These are phyloP conservation scores for Lytechinus pictus DNA, from an alignment of 35 echinoderm and acorn worm genomes.

Conservation along the genomic window DNA sequence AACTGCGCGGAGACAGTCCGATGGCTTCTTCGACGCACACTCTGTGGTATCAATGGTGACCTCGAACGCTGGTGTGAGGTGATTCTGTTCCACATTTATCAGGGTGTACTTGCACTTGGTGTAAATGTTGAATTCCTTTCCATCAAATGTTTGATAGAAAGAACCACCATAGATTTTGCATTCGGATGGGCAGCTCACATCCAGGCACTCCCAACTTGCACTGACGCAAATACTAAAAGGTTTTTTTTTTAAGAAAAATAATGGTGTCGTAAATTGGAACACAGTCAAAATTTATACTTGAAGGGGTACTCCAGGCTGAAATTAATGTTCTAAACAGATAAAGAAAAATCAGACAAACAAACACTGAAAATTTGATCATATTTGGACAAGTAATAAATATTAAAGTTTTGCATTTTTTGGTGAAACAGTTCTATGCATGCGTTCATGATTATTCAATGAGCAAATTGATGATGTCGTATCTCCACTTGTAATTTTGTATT, in stretches of 20 bases:
- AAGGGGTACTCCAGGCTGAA: too few relatives aligned
- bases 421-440: too few relatives aligned
- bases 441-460: too few relatives aligned
- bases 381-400: too few relatives aligned
- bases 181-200: neutral
- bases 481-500: too few relatives aligned
- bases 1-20: neutral
- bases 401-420: too few relatives aligned
- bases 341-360: too few relatives aligned
- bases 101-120: constrained; percentile 44
- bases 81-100: neutral
- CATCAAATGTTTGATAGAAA: neutral
- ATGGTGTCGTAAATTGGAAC: neutral
- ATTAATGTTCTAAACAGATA: neutral
- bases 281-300: neutral
- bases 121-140: constrained; percentile 12
- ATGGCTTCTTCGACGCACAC: neutral
- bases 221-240: neutral
- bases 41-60: neutral
- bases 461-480: too few relatives aligned
- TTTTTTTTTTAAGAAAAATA: too few relatives aligned
- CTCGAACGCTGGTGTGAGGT: neutral
- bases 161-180: constrained; percentile 29
- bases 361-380: neutral
- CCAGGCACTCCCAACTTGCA: neutral